phyloP scores from a whole-genome alignment of 2,888 invertebrate genomes.

The Nineta flava region DNA sequence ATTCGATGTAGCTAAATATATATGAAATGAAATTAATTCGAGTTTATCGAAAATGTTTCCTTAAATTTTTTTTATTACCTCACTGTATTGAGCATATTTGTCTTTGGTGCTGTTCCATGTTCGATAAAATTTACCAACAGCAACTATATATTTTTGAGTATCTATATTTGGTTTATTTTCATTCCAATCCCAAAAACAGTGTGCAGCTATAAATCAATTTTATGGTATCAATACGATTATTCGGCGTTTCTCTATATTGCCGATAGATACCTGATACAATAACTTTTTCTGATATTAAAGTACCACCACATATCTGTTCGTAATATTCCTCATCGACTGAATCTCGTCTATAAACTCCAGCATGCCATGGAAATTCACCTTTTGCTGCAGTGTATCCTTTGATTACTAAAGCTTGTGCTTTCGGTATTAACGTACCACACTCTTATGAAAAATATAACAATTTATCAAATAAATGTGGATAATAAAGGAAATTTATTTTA shows the following conservation, averaged over 20 bases:
- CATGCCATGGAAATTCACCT: conserved; percentile 4
- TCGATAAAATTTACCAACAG: conserved; percentile 3
- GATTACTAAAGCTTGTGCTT: background rate
- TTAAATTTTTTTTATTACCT: background rate
- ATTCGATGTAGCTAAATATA: conserved; percentile 15
- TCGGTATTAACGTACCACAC: conserved; percentile 1
- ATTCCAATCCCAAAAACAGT: conserved; percentile 1
- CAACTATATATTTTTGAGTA: background rate
- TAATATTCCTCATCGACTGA: no score
- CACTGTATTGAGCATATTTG: background rate
- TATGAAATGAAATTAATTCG: background rate
- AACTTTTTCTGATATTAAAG: background rate
- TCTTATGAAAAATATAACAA: conserved; percentile 1
- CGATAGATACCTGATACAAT: conserved; percentile 3
- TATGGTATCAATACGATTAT: background rate
- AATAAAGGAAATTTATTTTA: no score
- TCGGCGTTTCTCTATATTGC: background rate
- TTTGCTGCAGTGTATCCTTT: background rate
- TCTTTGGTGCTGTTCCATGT: background rate
- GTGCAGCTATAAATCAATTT: conserved; percentile 1
- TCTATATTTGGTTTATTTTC: background rate
- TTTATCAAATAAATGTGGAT: no score
- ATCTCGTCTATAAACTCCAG: background rate
- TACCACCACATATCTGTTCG: conserved; percentile 2
- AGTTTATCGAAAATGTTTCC: background rate